Conservation (phyloP, 35 echinoderm and acorn worm species). For the Lytechinus pictus region DNA sequence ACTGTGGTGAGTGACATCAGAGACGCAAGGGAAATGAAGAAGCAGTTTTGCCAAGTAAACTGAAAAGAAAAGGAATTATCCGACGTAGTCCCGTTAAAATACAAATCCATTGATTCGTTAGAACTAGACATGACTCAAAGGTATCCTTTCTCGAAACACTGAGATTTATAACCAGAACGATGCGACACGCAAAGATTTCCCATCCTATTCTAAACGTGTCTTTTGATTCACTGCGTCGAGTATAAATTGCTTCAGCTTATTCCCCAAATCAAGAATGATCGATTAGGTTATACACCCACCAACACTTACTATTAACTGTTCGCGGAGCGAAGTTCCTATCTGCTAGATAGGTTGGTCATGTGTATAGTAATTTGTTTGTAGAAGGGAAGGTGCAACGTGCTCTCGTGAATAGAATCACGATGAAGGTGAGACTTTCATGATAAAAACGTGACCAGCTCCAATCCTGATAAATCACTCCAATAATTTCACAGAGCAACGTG, state of each 20-base stretch:
- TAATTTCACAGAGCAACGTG: background rate
- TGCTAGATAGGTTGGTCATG: too few relatives aligned
- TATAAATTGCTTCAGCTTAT: background rate
- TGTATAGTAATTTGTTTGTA: background rate
- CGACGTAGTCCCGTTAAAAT: background rate
- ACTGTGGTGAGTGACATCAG: conserved; percentile 37
- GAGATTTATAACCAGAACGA: background rate
- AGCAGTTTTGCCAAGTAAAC: conserved; percentile 19
- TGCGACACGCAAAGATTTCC: background rate
- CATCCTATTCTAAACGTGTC: background rate
- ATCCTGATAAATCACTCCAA: background rate
- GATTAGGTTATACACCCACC: background rate
- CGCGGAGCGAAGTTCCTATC: background rate
- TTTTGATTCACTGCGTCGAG: background rate
- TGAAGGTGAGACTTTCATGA: background rate
- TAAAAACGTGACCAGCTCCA: background rate
- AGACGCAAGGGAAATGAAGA: background rate
- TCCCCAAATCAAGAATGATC: background rate
- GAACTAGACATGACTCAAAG: background rate
- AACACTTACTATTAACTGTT: background rate
- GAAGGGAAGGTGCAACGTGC: background rate
- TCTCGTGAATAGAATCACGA: background rate
- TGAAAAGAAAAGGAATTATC: background rate
- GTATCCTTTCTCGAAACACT: background rate
- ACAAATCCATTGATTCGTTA: background rate